Evolutionary conservation across 2,797 vertebrate species (phyloP).

Genomic region (Crax fasciolata): DNA sequence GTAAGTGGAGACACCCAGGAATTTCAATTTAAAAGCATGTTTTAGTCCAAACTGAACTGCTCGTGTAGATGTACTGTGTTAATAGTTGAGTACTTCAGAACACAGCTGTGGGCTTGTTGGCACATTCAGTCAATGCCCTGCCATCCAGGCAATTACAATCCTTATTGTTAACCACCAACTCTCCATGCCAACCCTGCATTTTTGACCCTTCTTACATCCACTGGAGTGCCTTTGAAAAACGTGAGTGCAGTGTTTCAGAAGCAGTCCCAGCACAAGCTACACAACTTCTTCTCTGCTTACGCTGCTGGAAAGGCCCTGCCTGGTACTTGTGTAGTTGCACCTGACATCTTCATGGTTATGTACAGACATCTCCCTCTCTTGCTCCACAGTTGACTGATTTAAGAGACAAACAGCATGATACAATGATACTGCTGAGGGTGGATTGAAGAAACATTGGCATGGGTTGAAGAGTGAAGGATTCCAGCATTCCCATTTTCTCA

Average conservation of each 20-base stretch:
- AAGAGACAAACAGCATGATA: slow-evolving; percentile 14
- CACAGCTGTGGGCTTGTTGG: background rate
- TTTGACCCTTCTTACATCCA: background rate
- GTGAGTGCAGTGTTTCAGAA: background rate
- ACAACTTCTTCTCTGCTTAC: background rate
- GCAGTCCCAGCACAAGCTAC: background rate
- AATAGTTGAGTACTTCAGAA: background rate
- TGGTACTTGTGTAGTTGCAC: background rate
- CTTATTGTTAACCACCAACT: background rate
- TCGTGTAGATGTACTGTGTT: background rate
- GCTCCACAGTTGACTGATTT: background rate
- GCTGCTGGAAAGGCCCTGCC: background rate
- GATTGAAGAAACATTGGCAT: slow-evolving; percentile 23
- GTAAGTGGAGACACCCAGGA: background rate
- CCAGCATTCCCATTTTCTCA: slow-evolving; percentile 30
- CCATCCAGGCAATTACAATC: background rate
- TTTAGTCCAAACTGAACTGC: background rate
- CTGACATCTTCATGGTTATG: background rate
- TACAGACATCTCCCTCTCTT: background rate
- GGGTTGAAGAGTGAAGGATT: background rate
- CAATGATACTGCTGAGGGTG: background rate
- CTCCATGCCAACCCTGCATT: accelerated
- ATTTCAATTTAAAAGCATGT: background rate
- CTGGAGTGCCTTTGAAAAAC: background rate
- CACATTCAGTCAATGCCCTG: background rate